phyloP scores from a whole-genome alignment of 2,888 invertebrate genomes.

The Melieria picta region DNA sequence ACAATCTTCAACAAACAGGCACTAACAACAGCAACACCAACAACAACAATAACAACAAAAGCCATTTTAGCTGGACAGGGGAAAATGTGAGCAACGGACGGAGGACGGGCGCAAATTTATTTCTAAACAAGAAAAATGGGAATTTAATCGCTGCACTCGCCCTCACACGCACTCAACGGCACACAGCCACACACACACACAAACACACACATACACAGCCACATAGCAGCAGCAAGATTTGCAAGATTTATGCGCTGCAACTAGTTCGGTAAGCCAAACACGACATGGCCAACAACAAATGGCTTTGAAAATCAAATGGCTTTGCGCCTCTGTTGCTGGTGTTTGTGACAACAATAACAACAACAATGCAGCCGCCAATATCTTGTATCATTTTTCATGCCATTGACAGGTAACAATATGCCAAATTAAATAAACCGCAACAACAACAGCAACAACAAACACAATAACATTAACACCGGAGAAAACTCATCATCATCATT shows the following conservation, averaged over 20 bases:
- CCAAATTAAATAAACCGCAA: slow-evolving; percentile 47
- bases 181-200: background rate
- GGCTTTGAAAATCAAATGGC: no score
- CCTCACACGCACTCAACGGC: background rate
- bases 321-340: no score
- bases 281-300: no score
- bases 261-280: background rate
- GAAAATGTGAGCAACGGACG: slow-evolving; percentile 14
- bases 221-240: slow-evolving; percentile 16
- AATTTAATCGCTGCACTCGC: slow-evolving; percentile 42
- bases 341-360: slow-evolving; percentile 24
- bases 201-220: background rate
- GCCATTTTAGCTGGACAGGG: background rate
- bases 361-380: slow-evolving; percentile 4
- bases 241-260: slow-evolving; percentile 23
- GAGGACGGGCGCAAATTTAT: slow-evolving; percentile 12
- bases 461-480: background rate
- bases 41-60: slow-evolving; percentile 26
- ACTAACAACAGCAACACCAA: slow-evolving; percentile 3
- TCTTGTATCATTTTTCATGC: slow-evolving; percentile 49
- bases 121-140: slow-evolving; percentile 48
- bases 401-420: slow-evolving; percentile 52
- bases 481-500: background rate
- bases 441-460: slow-evolving; percentile 23
- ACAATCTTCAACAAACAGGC: slow-evolving; percentile 6